Evolutionary conservation across 2,888 invertebrate species (phyloP).

Genomic region (Rhagonycha fulva): DNA sequence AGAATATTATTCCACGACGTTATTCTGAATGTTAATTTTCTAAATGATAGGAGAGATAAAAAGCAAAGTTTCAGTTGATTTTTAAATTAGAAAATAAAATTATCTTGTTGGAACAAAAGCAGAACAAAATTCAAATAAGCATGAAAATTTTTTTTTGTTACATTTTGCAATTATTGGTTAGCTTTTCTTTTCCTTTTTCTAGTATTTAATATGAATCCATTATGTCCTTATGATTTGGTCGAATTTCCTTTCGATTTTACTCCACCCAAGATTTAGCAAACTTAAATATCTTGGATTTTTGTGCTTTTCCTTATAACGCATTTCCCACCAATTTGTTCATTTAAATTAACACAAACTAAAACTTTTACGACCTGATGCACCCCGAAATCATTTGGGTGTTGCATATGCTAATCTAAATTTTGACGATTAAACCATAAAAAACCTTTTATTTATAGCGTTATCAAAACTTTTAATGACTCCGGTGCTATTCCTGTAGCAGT

Average conservation of each 20-base stretch:
- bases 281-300: neutral
- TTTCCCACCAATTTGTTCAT: neutral
- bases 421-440: neutral
- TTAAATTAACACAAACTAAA: neutral
- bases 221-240: too few relatives aligned
- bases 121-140: too few relatives aligned
- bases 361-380: neutral
- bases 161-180: too few relatives aligned
- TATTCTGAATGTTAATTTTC: neutral
- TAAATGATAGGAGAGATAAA: too few relatives aligned
- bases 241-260: too few relatives aligned
- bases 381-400: neutral
- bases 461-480: constrained; percentile 2
- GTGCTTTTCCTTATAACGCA: neutral
- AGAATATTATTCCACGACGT: neutral
- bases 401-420: neutral
- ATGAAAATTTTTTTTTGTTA: too few relatives aligned
- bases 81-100: too few relatives aligned
- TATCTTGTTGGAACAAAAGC: too few relatives aligned
- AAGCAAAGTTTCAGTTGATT: too few relatives aligned
- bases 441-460: neutral
- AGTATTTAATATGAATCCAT: too few relatives aligned
- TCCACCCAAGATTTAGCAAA: too few relatives aligned
- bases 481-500: neutral
- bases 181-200: too few relatives aligned